Base-by-base conservation (phyloP, 2,888 invertebrate genomes). In the Dinocampus coccinellae region DNA sequence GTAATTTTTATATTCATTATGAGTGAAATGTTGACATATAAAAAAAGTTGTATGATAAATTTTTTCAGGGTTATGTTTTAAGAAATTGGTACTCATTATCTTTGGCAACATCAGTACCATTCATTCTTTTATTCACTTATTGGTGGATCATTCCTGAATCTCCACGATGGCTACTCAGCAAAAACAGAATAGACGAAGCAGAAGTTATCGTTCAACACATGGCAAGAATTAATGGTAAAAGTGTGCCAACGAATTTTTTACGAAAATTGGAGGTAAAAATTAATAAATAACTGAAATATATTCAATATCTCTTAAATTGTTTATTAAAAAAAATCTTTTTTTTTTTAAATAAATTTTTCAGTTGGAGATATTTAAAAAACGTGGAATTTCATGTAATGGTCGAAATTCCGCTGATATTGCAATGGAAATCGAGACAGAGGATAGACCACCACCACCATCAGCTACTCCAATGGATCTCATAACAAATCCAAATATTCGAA, bases 121-220 rank as follows among this genome's bases (percentile, higher is more conserved):
- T 91, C 78, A 79, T 91, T 34, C 76, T 90, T 11, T 85, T 92
- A 2, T 91, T 90, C 85, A 91, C 91, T 75, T 91, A 90, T 77
- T 91, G 90, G 81, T 92, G 92, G 91, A 88, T 93, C 52, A 90
- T 93, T 75, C 93, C 93, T 9, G 93, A 93, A 83, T 93, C 93
- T 60, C 92, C 93, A 1, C 88, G 93, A 74, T 93, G 93, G 93
- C 86, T 92, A 22, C 90, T 92, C 6, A 90, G 92, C 26, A 90
- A 91, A 79, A 92, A 92, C 26, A 88, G 91, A 57, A 90, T 92
- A 76, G 91, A 91, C 66, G 92, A 93, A 77, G 93, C 93, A 0
- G 91, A 92, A 79, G 90, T 89, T 63, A 91, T 92, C 6, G 88
- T 92, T 3, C 90, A 90, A 73, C 89, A 90, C 74, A 90, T 92